Evolutionary conservation across 2,797 vertebrate genomes (phyloP).

Genomic region (Pygocentrus nattereri): DNA sequence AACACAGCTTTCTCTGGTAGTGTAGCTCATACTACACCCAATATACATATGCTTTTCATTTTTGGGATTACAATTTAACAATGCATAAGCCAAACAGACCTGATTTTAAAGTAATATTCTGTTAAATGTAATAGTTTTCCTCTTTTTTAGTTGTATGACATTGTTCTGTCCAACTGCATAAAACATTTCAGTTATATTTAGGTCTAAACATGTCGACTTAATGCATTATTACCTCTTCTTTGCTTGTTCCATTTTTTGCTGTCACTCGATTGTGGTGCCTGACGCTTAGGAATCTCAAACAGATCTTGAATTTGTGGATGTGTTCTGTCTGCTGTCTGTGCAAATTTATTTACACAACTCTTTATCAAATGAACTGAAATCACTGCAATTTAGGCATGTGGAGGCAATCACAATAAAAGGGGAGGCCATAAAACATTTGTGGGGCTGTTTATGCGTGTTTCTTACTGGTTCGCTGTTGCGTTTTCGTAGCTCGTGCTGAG

Average conservation of each 20-base stretch:
- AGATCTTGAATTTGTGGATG: constrained; percentile 52
- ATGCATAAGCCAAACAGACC: not conserved
- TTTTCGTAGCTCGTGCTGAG: not conserved
- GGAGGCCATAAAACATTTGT: not conserved
- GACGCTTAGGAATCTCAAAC: constrained; percentile 52
- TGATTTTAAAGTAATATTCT: not conserved
- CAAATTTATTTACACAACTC: constrained; percentile 17
- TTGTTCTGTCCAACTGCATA: not conserved
- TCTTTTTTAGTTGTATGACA: not conserved
- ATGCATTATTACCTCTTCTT: constrained; percentile 50
- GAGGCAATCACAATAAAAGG: not conserved
- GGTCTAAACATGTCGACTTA: not conserved
- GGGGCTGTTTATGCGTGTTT: not conserved
- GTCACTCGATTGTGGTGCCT: constrained; percentile 48
- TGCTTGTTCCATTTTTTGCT: constrained; percentile 60
- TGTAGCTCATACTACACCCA: not conserved
- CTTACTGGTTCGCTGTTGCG: constrained; percentile 22
- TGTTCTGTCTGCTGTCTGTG: constrained; percentile 32
- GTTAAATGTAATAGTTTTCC: not conserved
- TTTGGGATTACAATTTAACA: not conserved
- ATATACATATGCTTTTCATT: not conserved
- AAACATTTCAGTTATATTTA: not conserved
- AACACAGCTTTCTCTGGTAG: not conserved
- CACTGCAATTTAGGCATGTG: not conserved
- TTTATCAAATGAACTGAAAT: constrained; percentile 22